Evolutionary conservation across 2,113 vertebrate genomes (phyloP), one percentile per base, ranked within the genome.

Genomic region (Sapajus apella): DNA sequence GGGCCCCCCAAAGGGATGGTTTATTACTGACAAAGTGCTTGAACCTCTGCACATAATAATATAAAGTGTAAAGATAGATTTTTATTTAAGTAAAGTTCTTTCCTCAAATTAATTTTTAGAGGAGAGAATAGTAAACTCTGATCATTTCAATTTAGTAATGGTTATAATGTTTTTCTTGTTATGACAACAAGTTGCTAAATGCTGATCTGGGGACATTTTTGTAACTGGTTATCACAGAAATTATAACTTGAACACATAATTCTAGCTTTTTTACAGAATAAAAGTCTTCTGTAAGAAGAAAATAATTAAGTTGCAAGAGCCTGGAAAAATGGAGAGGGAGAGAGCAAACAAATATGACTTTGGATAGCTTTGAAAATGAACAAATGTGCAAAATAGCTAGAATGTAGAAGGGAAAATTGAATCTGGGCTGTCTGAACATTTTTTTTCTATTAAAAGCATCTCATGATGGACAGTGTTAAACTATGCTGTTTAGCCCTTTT

Each of bases 141-240:
- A 72, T 89, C 83, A 66, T 86, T 94, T 86, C 45, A 84, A 32
- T 91, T 80, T 73, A 93, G 81, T 82, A 76, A 18, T 43, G 21
- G 50, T 93, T 93, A 52, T 72, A 76, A 89, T 55, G 45, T 72
- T 96, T 97, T 88, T 83, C 61, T 90, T 87, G 23, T 95, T 96
- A 56, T 25, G 58, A 80, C 84, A 82, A 70, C 66, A 97, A 94
- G 81, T 95, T 96, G 79, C 55, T 95, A 97, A 96, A 89, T 6
- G 77, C 95, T 87, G 73, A 96, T 77, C 79, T 95, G 43, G 76
- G 55, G 70, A 93, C 97, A 86, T 96, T 96, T 96, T 97, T 87
- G 55, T 93, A 97, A 97, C 85, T 97, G 89, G 86, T 96, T 94
- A 97, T 97, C 97, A 93, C 77, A 94, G 68, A 97, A 97, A 97